A percentile compares a stretch with the other conserved stretches of the same genome.
Evolutionary conservation across 2,797 vertebrate species (phyloP).

Genomic region (Sardinella longiceps): DNA sequence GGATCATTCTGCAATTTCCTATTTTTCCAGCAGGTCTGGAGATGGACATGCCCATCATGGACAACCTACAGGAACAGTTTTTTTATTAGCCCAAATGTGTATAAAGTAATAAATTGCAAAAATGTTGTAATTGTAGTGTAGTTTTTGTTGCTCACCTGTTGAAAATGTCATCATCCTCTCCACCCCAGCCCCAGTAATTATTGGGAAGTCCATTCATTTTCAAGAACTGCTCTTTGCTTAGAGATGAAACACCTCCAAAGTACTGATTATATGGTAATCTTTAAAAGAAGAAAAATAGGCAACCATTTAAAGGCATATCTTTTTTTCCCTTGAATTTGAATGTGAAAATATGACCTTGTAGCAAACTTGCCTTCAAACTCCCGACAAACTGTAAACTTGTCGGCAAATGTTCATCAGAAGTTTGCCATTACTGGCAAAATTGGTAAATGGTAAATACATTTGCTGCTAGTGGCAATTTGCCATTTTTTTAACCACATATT

Average conservation of each 20-base stretch:
- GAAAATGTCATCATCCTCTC: conserved; percentile 61
- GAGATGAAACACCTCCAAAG: conserved; percentile 57
- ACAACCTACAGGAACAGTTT: conserved; percentile 68
- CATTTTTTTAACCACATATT: no score
- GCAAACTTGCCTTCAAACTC: no score
- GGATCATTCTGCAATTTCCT: conserved; percentile 84
- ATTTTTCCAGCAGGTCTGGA: conserved; percentile 78
- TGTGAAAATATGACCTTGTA: no score
- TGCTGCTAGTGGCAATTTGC: no score
- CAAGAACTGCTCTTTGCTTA: conserved; percentile 57
- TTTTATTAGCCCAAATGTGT: no score
- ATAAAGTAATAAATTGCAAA: no score
- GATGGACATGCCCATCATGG: conserved; percentile 78
- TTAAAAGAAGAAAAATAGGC: neutral
- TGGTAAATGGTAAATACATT: no score
- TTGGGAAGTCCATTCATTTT: conserved; percentile 63
- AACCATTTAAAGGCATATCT: no score
- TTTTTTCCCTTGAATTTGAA: no score
- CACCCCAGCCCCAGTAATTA: conserved; percentile 65
- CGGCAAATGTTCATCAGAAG: no score
- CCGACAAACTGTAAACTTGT: no score
- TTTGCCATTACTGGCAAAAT: no score
- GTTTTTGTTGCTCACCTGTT: conserved; percentile 50
- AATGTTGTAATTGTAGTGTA: neutral
- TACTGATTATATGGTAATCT: conserved; percentile 57